Base-by-base conservation (phyloP, 2,797 vertebrate genomes). In the Leuciscus waleckii region DNA sequence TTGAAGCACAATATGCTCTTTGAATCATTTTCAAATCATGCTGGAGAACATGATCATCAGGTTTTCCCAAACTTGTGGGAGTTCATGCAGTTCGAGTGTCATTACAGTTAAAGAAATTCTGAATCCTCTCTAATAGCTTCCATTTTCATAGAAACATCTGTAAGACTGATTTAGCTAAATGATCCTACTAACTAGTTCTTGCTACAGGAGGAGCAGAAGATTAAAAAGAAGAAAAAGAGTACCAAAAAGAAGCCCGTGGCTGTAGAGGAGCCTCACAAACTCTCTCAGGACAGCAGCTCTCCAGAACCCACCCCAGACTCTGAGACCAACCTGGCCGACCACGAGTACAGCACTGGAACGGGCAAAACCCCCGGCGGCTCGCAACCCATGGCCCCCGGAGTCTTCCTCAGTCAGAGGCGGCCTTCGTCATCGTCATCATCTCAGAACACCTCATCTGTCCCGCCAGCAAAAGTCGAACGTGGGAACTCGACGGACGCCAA, bases 201-300 rank as follows among this genome's bases (percentile, higher is more conserved):
- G 11, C 71, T 17, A 80, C 17, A 95, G 95, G 95, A 99, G 96
- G 98, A 99, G 95, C 98, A 99, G 92, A 99, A 97, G 93, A 96
- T 95, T 88, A 98, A 97, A 95, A 98, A 97, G 94, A 98, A 98
- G 95, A 98, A 98, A 94, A 99, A 98, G 94, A 97, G 92, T 93
- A 93, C 95, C 94, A 99, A 98, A 95, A 98, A 97, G 96, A 99
- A 98, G 94, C 79, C 87, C 0, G 86, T 93, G 69, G 93, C 94
- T 54, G 91, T 94, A 2, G 96, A 95, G 93, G 95, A 96, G 87
- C 91, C 94, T 81, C 96, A 92, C 87, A 97, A 96, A 93, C 90
- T 91, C 89, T 97, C 96, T 89, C 96, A 97, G 94, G 97, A 98
- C 94, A 96, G 96, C 91, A 96, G 97, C 94, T 98, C 98, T 0